Conservation (phyloP, 2,113 vertebrate genomes). For the Agelaius phoeniceus region DNA sequence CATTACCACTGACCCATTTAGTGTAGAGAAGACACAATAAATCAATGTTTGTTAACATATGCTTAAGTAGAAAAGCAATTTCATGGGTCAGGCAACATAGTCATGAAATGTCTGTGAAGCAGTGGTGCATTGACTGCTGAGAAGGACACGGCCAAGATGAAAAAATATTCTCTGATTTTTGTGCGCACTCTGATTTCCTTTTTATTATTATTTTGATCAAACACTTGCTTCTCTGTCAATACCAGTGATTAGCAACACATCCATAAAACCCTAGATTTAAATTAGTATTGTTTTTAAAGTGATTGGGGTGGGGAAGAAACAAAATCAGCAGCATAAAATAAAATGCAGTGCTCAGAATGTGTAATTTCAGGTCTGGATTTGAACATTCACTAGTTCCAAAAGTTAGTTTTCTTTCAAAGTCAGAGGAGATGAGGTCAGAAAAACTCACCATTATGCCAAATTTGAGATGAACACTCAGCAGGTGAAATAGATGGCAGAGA, state of each 20-base stretch:
- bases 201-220: neutral
- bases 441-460: neutral
- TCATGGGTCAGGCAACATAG: neutral
- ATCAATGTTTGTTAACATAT: slow-evolving; percentile 42
- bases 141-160: neutral
- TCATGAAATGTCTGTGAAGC: neutral
- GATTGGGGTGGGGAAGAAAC: neutral
- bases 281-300: neutral
- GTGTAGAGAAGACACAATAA: slow-evolving; percentile 4
- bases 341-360: neutral
- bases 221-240: neutral
- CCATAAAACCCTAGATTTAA: neutral
- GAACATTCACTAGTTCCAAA: neutral
- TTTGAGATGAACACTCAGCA: neutral
- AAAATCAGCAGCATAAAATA: neutral
- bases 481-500: neutral
- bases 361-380: neutral
- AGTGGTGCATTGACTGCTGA: neutral
- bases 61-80: slow-evolving; percentile 36
- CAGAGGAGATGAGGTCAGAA: neutral
- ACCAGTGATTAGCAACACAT: neutral
- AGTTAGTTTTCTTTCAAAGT: neutral
- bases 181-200: neutral
- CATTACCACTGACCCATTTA: neutral
- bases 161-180: neutral